phyloP scores from a whole-genome alignment of 2,888 invertebrate genomes.

The Torymus aiolomorphi region DNA sequence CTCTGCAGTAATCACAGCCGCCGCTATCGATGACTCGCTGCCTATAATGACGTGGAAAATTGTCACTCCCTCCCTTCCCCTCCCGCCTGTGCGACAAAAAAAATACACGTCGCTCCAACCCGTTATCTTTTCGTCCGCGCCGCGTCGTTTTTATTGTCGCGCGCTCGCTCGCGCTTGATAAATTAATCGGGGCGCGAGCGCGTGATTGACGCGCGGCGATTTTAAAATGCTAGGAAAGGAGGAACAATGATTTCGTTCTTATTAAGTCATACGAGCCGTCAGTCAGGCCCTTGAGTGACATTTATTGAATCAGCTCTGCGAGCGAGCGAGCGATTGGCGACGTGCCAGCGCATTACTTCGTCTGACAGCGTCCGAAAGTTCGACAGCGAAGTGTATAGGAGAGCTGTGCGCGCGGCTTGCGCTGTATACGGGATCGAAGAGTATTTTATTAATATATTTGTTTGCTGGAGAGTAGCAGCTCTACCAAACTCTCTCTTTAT shows the following conservation, averaged over 20 bases:
- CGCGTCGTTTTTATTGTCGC: background rate
- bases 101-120: background rate
- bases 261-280: slow-evolving; percentile 49
- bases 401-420: background rate
- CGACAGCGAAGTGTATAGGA: slow-evolving; percentile 8
- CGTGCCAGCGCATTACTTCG: slow-evolving; percentile 61
- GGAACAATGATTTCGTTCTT: slow-evolving; percentile 49
- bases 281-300: slow-evolving; percentile 60
- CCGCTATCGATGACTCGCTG: slow-evolving; percentile 17
- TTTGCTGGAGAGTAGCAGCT: background rate
- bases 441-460: slow-evolving; percentile 46
- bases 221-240: slow-evolving; percentile 13
- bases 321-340: slow-evolving; percentile 61
- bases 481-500: no score
- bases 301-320: slow-evolving; percentile 66
- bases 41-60: slow-evolving; percentile 38
- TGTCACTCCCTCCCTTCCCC: slow-evolving; percentile 20
- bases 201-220: background rate
- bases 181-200: background rate
- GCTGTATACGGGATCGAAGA: background rate
- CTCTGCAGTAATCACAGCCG: slow-evolving; percentile 11
- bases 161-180: background rate
- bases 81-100: background rate
- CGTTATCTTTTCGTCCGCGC: background rate
- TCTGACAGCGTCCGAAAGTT: slow-evolving; percentile 60